phyloP scores from a whole-genome alignment of 1,140 invertebrate species.

The Dinoponera quadriceps region DNA sequence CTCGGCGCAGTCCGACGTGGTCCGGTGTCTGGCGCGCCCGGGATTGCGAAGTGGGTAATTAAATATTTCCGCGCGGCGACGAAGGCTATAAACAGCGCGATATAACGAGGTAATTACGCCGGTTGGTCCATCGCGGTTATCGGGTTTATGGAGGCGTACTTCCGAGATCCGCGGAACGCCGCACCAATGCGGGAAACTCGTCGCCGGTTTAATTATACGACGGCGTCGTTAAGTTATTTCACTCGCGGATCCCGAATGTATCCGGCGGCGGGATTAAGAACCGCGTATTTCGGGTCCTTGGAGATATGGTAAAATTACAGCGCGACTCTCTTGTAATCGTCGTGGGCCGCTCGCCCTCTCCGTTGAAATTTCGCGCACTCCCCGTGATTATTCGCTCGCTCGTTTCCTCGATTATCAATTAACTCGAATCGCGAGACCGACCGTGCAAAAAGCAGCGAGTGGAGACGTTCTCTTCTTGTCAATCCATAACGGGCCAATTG shows the following conservation, averaged over 20 bases:
- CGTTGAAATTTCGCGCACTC: not conserved
- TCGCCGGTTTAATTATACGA: conserved; percentile 46
- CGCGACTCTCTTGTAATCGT: not conserved
- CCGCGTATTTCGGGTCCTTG: not conserved
- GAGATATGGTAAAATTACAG: not conserved
- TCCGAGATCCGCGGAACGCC: conserved; percentile 19
- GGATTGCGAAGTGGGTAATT: conserved; percentile 68
- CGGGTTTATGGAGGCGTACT: conserved; percentile 27
- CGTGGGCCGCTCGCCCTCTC: too few species aligned
- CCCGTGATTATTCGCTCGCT: not conserved
- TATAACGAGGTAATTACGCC: conserved; percentile 66
- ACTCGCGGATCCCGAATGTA: conserved; percentile 18
- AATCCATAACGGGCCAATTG: too few species aligned
- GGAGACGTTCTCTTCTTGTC: too few species aligned
- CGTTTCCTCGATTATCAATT: not conserved
- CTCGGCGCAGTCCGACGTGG: too few species aligned
- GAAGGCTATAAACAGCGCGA: conserved; percentile 64
- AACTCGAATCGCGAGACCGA: not conserved
- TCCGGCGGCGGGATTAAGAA: conserved; percentile 8
- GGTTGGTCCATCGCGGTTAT: conserved; percentile 41
- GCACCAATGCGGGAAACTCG: conserved; percentile 25
- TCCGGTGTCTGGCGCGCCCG: not conserved
- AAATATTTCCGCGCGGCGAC: conserved; percentile 74
- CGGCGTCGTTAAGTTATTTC: conserved; percentile 28
- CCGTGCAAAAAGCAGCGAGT: too few species aligned